Conservation (phyloP, 2,113 vertebrate genomes). For the Pithys albifrons region DNA sequence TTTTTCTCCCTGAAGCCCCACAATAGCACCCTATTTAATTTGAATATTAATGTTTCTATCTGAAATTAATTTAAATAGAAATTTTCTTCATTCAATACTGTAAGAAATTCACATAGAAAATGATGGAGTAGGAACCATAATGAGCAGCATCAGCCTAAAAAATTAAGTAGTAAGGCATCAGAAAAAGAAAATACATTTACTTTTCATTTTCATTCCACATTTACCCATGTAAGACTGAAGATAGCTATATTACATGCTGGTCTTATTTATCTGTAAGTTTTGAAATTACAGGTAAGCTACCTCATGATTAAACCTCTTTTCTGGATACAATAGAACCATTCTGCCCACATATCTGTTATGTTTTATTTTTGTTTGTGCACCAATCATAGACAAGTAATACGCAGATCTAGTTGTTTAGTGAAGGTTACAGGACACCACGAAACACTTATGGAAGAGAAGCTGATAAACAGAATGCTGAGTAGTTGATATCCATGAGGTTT, state of each 20-base stretch:
- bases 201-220: background rate
- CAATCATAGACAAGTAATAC: background rate
- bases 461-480: background rate
- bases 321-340: background rate
- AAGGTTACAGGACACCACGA: background rate
- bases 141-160: slow-evolving; percentile 11
- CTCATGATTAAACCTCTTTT: background rate
- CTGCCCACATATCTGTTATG: background rate
- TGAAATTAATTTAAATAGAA: slow-evolving; percentile 18
- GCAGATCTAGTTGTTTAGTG: background rate
- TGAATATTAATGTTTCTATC: slow-evolving; percentile 46
- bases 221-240: slow-evolving; percentile 2
- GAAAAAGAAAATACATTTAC: background rate
- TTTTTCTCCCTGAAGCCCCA: background rate
- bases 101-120: background rate
- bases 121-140: background rate
- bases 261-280: background rate
- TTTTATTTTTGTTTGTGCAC: background rate
- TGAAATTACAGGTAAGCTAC: background rate
- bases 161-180: background rate
- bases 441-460: background rate
- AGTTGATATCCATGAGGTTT: background rate
- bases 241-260: background rate
- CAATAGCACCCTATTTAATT: slow-evolving; percentile 41
- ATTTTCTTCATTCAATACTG: slow-evolving; percentile 4